Base-by-base conservation (phyloP, 2,797 vertebrate genomes). In the Ataeniobius toweri region DNA sequence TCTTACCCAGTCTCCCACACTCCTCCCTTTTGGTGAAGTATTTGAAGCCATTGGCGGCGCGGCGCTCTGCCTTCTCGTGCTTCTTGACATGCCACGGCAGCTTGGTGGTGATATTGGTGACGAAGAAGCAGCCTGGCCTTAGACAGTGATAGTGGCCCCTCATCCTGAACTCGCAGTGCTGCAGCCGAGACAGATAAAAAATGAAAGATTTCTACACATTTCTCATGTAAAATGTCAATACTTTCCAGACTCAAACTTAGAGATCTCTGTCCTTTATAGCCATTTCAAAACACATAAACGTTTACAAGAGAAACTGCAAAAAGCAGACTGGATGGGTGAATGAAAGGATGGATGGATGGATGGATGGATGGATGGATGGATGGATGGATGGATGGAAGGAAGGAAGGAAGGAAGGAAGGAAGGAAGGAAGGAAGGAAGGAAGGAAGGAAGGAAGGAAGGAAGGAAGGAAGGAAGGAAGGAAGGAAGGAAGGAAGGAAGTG, bases 61-160 rank as follows among this genome's bases (percentile, higher is more conserved):
- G 96, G 36, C 98, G 95, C 92, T 99, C 98, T 0, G 98, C 98
- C 87, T 99, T 99, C 95, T 99, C 98, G 0, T 99, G 98, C 86
- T 99, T 99, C 85, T 99, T 99, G 84, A 99, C 77, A 18, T 99
- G 98, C 98, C 98, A 99, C 0, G 98, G 98, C 86, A 99, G 96
- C 91, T 99, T 99, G 94, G 98, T 99, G 93, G 98, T 99, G 95
- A 99, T 99, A 96, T 99, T 99, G 78, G 98, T 99, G 91, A 98
- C 97, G 0, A 99, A 99, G 94, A 86, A 97, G 95, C 98, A 99
- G 95, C 96, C 97, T 0, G 96, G 95, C 68, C 98, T 96, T 84
- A 99, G 96, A 85, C 98, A 99, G 95, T 99, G 98, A 94, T 99
- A 99, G 92, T 99, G 98, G 67, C 98, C 98, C 13, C 98, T 95